Percentiles rank a stretch among this genome's conserved stretches.
Evolutionary conservation across 2,113 vertebrate species (phyloP).

Genomic region (Collichthys lucidus): DNA sequence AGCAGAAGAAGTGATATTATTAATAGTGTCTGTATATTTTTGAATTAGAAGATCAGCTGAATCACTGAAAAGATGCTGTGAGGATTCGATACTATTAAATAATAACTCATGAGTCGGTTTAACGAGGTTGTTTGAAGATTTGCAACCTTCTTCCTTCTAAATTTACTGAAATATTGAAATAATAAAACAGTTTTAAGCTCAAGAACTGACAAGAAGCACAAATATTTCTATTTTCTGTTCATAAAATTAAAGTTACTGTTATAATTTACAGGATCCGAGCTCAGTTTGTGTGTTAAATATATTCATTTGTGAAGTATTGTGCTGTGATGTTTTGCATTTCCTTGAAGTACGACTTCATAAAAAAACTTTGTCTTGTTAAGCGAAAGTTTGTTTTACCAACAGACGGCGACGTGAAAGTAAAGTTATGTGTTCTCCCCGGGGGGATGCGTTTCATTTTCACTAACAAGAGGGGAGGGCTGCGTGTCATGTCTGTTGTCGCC

Average conservation of each 20-base stretch:
- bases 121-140: neutral
- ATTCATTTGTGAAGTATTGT: neutral
- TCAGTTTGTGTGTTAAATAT: neutral
- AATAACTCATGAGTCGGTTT: no score
- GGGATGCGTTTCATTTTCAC: constrained; percentile 47
- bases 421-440: constrained; percentile 12
- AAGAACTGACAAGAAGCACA: no score
- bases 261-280: neutral
- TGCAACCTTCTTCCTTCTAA: no score
- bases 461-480: constrained; percentile 30
- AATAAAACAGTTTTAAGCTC: no score
- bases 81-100: neutral
- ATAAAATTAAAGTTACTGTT: neutral
- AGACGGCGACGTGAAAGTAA: constrained; percentile 18
- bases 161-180: neutral
- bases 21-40: no score
- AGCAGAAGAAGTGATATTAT: neutral
- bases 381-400: no score
- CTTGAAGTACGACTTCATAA: neutral
- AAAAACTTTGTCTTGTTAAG: no score
- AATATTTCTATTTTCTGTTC: neutral
- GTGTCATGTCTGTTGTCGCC: constrained; percentile 49
- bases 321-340: neutral
- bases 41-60: neutral
- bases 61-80: neutral